Base-by-base conservation (phyloP, 2,113 vertebrate species). In the Chlamydotis undulata region DNA sequence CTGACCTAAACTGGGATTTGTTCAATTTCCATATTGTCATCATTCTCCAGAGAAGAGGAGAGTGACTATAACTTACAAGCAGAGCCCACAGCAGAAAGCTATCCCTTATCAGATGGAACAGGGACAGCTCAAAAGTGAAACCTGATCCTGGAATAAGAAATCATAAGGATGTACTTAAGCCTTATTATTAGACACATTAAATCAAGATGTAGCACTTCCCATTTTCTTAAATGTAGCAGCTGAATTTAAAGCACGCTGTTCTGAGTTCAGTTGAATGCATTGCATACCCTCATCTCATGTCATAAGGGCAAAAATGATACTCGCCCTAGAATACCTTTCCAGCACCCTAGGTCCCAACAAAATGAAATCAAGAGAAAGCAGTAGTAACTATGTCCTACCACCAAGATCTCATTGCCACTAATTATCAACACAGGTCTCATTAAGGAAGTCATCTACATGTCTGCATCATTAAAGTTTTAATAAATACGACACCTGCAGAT, bases 1-100 rank as follows among this genome's bases (percentile, higher is more conserved):
- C 76, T 95, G 76, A 93, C 45, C 71, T 93, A 89, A 91, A 89
- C 69, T 45, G 19, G 15, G 12, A 14, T 56, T 80, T 85, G 77
- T 89, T 92, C 82, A 90, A 60, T 94, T 92, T 92, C 64, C 82
- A 37, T 83, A 73, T 61, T 87, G 87, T 70, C 93, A 87, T 81
- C 68, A 53, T 92, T 90, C 52, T 89, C 60, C 76, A 50, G 39
- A 77, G 70, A 83, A 83, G 49, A 90, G 80, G 85, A 90, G 37
- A 86, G 69, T 37, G 57, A 78, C 53, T 90, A 55, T 93, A 97
- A 92, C 71, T 90, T 86, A 77, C 2, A 90, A 76, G 45, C 19
- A 80, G 22, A 90, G 35, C 21, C 50, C 68, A 89, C 88, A 93
- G 83, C 45, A 83, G 64, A 87, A 91, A 92, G 45, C 21, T 28